Percentiles rank a stretch among this genome's conserved stretches.
phyloP scores from a whole-genome alignment of 2,888 invertebrate species.

The Spilosoma lubricipeda region DNA sequence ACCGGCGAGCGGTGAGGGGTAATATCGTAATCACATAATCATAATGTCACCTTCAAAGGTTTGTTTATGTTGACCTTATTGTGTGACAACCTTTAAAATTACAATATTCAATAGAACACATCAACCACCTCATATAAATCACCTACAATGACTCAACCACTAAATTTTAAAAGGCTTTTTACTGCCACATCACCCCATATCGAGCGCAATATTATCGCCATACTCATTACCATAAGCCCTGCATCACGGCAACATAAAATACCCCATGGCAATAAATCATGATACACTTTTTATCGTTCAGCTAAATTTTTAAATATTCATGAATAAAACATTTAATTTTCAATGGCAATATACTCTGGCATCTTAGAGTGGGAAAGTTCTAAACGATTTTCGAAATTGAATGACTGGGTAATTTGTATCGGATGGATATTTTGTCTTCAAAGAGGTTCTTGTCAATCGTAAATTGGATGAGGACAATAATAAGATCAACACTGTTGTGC shows the following conservation, averaged over 20 bases:
- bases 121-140: conserved; percentile 14
- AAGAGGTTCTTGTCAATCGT: conserved; percentile 28
- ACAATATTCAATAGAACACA: conserved; percentile 17
- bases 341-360: conserved; percentile 46
- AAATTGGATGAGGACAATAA: conserved; percentile 13
- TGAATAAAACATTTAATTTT: conserved; percentile 83
- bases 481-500: conserved; percentile 1
- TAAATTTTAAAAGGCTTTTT: conserved; percentile 47
- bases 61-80: not conserved
- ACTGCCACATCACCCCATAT: conserved; percentile 36
- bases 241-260: conserved; percentile 55
- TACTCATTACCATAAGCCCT: conserved; percentile 58
- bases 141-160: conserved; percentile 19
- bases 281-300: conserved; percentile 65
- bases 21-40: not conserved
- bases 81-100: not conserved
- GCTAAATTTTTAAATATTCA: conserved; percentile 69
- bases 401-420: conserved; percentile 49
- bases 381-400: conserved; percentile 52
- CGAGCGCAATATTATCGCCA: conserved; percentile 45
- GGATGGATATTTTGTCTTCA: conserved; percentile 41
- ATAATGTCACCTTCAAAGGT: not conserved
- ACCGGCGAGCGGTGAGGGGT: not conserved
- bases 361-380: conserved; percentile 51
- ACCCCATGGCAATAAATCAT: conserved; percentile 67